These are phyloP conservation scores for Rhopalosiphum nymphaeae DNA, from an alignment of 2,888 invertebrate genomes.

Conservation along the genomic window DNA sequence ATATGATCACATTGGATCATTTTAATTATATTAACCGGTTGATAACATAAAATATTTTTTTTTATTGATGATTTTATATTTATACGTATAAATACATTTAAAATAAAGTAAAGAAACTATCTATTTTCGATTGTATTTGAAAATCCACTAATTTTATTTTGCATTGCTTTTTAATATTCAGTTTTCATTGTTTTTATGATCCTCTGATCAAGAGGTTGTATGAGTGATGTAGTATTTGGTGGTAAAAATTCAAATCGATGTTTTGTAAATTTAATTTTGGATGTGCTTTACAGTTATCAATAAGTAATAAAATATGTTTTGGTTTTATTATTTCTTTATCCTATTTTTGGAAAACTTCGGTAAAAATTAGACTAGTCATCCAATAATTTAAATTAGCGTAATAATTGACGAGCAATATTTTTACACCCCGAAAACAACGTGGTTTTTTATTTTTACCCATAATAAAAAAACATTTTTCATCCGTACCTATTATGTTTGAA, in stretches of 20 bases:
- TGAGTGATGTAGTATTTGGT: slow-evolving; percentile 31
- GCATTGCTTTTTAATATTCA: slow-evolving; percentile 42
- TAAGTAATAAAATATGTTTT: slow-evolving; percentile 68
- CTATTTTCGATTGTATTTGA: too few relatives aligned
- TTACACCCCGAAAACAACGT: too few relatives aligned
- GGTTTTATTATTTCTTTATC: slow-evolving; percentile 54
- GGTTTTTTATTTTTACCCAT: too few relatives aligned
- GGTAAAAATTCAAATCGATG: slow-evolving; percentile 45
- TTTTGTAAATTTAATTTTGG: slow-evolving; percentile 60
- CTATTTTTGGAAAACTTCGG: slow-evolving; percentile 2
- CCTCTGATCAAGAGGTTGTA: slow-evolving; percentile 53
- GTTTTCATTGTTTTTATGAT: slow-evolving; percentile 48
- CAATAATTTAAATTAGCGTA: not conserved
- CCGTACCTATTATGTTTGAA: too few relatives aligned
- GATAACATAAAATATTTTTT: too few relatives aligned
- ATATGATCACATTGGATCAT: too few relatives aligned
- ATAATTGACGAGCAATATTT: not conserved
- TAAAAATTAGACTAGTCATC: slow-evolving; percentile 14
- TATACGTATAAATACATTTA: too few relatives aligned
- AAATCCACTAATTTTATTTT: not conserved
- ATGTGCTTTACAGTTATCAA: slow-evolving; percentile 69
- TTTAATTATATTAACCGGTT: too few relatives aligned
- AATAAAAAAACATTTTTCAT: too few relatives aligned
- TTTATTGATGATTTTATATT: too few relatives aligned
- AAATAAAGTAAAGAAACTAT: too few relatives aligned